Evolutionary conservation across 2,888 invertebrate species (phyloP).

Genomic region (Tenthredo amoena): DNA sequence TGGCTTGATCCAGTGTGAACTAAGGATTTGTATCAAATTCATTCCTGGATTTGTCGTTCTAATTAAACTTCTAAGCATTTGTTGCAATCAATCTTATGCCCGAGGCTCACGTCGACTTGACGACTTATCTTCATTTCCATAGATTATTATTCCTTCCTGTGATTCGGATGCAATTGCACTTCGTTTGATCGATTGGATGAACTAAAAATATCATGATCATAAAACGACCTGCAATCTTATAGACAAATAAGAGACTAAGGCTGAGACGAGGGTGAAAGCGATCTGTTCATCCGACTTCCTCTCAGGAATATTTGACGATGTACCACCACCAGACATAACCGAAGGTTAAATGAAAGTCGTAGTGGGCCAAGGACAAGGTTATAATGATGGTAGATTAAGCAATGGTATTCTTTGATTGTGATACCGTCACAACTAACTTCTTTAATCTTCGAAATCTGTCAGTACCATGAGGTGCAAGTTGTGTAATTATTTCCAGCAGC

Average conservation of each 20-base stretch:
- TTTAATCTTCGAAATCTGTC: not conserved
- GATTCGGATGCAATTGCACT: not conserved
- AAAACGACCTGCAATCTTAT: not conserved
- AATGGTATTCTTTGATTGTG: not conserved
- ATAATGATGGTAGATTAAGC: slow-evolving; percentile 20
- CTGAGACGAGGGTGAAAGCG: slow-evolving; percentile 38
- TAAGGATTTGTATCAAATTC: not conserved
- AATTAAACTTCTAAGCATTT: not conserved
- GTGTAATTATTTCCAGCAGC: not conserved
- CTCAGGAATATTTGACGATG: slow-evolving; percentile 9
- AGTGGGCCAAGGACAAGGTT: slow-evolving; percentile 49
- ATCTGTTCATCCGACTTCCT: slow-evolving; percentile 36
- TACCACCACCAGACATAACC: slow-evolving; percentile 9
- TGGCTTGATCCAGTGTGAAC: not conserved
- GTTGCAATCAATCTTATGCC: not conserved
- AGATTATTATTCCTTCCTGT: not conserved
- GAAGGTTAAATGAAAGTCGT: slow-evolving; percentile 42
- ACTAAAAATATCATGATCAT: not conserved
- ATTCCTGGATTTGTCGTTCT: not conserved
- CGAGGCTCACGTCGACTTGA: not conserved
- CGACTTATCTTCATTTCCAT: not conserved
- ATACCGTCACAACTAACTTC: not conserved
- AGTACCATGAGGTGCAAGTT: not conserved
- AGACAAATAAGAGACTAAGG: not conserved
- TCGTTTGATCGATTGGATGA: not conserved